Evolutionary conservation across 2,888 invertebrate genomes (phyloP), one percentile per base, ranked within the genome.

Genomic region (Nymphalis polychloros): DNA sequence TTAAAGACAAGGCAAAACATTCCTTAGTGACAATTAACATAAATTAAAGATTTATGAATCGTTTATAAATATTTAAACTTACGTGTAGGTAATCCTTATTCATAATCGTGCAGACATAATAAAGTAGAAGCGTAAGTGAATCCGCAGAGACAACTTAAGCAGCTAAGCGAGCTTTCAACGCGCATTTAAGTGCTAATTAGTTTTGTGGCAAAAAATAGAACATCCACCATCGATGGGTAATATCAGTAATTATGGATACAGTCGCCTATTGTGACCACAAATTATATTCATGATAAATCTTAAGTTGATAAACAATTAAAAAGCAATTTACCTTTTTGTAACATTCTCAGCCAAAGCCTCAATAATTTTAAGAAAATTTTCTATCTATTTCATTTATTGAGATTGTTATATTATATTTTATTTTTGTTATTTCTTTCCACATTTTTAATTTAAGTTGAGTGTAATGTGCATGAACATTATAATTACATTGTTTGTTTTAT

Each of bases 181-280:
- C 82, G 79, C 81, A 71, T 86, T 89, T 85, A 85, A 86, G 82
- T 86, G 85, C 84, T 88, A 88, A 90, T 90, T 89, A 89, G 85
- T 83, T 81, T 84, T 78, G 81, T 81, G 75, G 84, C 81, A 88
- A 90, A 89, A 89, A 89, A 82, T 80, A 75, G 76, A 79, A 77
- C 77, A 78, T 78, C 81, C 82, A 80, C 82, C 81, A 84, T 87
- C 85, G 86, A 84, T 82, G 82, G 81, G 77, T 80, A 81, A 84
- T 83, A 83, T 81, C 81, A 75, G 80, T 77, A 74, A 73, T 86
- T 87, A 85, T 84, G 82, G 81, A 83, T 84, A 81, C 75, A 61
- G 64, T 62, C 64, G 64, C 69, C 74, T 76, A 77, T 72, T 75
- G 78, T 76, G 67, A 61, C 81, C 78, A 80, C 66, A 31, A 20